Evolutionary conservation across 2,888 invertebrate species (phyloP), one percentile per base, ranked within the genome.

Genomic region (Tridacna gigas): DNA sequence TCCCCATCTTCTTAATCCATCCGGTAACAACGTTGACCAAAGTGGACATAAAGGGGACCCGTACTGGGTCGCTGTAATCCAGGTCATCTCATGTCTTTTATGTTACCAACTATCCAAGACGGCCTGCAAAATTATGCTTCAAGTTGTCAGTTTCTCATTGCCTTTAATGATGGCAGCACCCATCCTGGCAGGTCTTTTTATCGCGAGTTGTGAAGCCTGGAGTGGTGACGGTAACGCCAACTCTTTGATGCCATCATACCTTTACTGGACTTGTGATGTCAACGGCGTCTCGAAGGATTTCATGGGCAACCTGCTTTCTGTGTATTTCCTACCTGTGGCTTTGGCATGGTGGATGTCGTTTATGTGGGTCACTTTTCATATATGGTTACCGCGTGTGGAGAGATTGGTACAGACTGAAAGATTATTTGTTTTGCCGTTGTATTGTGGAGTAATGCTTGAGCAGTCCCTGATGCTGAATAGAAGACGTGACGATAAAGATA

Each of bases 91-190:
- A 1, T 97, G 98, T 7, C 98, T 98, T 93, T 95, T 98, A 74
- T 98, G 98, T 91, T 99, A 98, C 93, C 97, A 98, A 89, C 97
- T 98, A 92, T 98, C 98, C 25, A 99, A 99, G 95, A 98, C 98
- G 90, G 98, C 98, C 4, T 98, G 99, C 95, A 98, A 98, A 95
- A 98, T 99, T 92, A 96, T 98, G 92, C 99, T 99, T 89, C 99
- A 99, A 96, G 97, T 98, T 28, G 98, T 99, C 96, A 98, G 99
- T 94, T 99, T 98, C 94, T 98, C 99, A 0, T 97, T 99, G 91
- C 99, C 99, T 0, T 97, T 99, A 11, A 98, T 98, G 95, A 96
- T 99, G 86, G 97, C 98, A 0, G 97, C 98, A 80, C 99, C 99
- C 0, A 96, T 98, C 20, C 97, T 97, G 0, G 97, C 99, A 28